Conservation (phyloP, 2,113 vertebrate species). For the Eleginops maclovinus region DNA sequence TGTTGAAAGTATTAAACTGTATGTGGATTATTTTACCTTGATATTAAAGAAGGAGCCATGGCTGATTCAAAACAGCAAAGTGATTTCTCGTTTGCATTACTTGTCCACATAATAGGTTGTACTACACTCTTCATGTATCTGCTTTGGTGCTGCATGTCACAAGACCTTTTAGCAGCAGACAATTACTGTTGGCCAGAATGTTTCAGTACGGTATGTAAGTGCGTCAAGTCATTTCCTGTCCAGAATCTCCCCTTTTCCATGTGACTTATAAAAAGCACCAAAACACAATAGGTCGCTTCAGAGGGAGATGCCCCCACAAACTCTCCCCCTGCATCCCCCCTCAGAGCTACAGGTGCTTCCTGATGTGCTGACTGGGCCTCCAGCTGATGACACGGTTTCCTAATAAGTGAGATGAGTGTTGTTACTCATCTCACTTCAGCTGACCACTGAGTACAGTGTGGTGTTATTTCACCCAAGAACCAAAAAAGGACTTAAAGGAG, state of each 20-base stretch:
- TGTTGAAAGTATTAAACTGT: not conserved
- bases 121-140: not conserved
- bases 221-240: slow-evolving; percentile 71
- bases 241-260: slow-evolving; percentile 72
- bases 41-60: not conserved
- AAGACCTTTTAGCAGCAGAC: slow-evolving; percentile 31
- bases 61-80: not conserved
- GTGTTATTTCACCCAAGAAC: slow-evolving; percentile 28
- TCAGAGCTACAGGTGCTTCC: slow-evolving; percentile 79
- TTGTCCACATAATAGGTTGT: not conserved
- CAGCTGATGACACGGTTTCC: slow-evolving; percentile 69
- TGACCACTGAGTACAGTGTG: slow-evolving; percentile 41
- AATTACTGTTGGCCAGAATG: slow-evolving; percentile 37
- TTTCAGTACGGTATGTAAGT: slow-evolving; percentile 46
- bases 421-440: slow-evolving; percentile 63
- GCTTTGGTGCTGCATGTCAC: slow-evolving; percentile 9
- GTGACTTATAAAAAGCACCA: slow-evolving; percentile 71
- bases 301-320: slow-evolving; percentile 15
- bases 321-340: slow-evolving; percentile 26
- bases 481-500: slow-evolving; percentile 10
- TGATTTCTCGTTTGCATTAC: not conserved
- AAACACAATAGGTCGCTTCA: slow-evolving; percentile 71
- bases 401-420: slow-evolving; percentile 53
- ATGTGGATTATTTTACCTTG: not conserved
- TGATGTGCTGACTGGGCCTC: slow-evolving; percentile 65